phyloP scores from a whole-genome alignment of 2,113 vertebrate species.

The Podiceps cristatus region DNA sequence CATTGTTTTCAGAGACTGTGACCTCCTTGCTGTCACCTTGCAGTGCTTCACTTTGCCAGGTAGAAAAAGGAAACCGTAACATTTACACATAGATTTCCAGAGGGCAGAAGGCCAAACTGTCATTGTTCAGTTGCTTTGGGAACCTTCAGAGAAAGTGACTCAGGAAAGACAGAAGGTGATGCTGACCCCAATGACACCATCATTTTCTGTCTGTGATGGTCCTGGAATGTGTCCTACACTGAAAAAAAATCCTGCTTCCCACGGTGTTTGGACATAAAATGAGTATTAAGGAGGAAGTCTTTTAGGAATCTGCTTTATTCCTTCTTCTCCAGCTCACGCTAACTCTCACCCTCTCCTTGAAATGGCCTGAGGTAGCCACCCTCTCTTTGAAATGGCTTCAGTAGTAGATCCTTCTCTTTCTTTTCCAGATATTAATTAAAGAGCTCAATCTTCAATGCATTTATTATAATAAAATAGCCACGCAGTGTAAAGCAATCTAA shows the following conservation, averaged over 20 bases:
- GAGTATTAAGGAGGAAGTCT: not conserved
- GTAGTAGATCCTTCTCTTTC: not conserved
- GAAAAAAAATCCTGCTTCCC: not conserved
- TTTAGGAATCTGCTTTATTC: not conserved
- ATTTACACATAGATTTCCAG: not conserved
- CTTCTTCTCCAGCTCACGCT: conserved; percentile 3
- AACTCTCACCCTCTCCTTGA: not conserved
- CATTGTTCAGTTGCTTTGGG: not conserved
- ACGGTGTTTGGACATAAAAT: not conserved
- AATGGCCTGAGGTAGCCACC: not conserved
- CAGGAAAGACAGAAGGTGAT: not conserved
- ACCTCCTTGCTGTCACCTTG: not conserved
- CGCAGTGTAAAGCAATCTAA: conserved; percentile 11
- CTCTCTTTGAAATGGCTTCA: conserved; percentile 34
- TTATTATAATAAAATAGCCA: conserved; percentile 44
- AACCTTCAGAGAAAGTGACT: not conserved
- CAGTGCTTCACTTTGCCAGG: not conserved
- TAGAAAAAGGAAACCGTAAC: not conserved
- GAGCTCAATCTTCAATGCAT: conserved; percentile 20
- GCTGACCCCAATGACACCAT: not conserved
- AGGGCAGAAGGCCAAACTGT: not conserved
- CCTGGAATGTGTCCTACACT: not conserved
- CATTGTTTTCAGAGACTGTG: not conserved
- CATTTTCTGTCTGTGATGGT: not conserved
- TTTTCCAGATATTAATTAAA: conserved; percentile 55